Evolutionary conservation across 2,797 vertebrate genomes (phyloP).

Genomic region (Centroberyx gerrardi): DNA sequence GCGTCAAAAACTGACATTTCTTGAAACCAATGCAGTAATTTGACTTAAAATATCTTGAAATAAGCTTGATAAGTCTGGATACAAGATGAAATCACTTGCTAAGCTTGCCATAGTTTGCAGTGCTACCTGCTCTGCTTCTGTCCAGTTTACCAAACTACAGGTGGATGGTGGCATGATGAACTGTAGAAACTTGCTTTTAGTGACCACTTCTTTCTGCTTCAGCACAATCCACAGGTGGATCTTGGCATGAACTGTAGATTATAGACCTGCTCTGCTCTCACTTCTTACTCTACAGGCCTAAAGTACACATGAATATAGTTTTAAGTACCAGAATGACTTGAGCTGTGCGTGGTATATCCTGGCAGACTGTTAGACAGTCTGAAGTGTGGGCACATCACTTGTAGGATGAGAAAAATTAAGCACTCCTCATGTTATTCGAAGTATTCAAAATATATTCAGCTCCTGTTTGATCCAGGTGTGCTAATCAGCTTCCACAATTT

Average conservation of each 20-base stretch:
- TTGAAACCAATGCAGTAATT: background rate
- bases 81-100: slow-evolving; percentile 57
- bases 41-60: slow-evolving; percentile 44
- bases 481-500: background rate
- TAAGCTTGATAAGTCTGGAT: slow-evolving; percentile 37
- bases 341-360: slow-evolving; percentile 4
- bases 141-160: slow-evolving; percentile 37
- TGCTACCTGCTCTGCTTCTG: slow-evolving; percentile 65
- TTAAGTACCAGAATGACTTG: background rate
- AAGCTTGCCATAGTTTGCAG: slow-evolving; percentile 60
- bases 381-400: background rate
- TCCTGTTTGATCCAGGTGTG: slow-evolving; percentile 22
- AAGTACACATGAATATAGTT: slow-evolving; percentile 2
- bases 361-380: background rate
- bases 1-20: background rate
- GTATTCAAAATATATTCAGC: slow-evolving; percentile 5
- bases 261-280: slow-evolving; percentile 46
- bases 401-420: slow-evolving; percentile 4
- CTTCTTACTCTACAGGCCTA: slow-evolving; percentile 33
- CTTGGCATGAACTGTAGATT: slow-evolving; percentile 62
- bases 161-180: slow-evolving; percentile 69
- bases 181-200: slow-evolving; percentile 61
- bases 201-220: slow-evolving; percentile 60
- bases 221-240: slow-evolving; percentile 54
- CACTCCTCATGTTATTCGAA: background rate